Conservation (phyloP, 1,140 invertebrate genomes). For the Lasioglossum albipes region DNA sequence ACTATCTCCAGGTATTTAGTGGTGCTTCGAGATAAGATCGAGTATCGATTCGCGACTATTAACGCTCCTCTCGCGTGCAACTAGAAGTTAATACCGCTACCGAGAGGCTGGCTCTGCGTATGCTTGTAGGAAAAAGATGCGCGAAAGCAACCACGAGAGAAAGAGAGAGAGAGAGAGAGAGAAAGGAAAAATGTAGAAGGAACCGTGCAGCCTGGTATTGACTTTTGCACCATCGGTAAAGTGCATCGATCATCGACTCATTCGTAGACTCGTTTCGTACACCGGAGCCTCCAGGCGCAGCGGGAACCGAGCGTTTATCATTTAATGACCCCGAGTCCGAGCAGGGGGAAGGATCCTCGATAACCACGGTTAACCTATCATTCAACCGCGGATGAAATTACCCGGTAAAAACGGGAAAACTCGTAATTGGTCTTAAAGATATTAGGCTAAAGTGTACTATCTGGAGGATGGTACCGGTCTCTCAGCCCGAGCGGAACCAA, state of each 20-base stretch:
- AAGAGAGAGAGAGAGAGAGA: not conserved
- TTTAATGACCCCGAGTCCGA: constrained; percentile 51
- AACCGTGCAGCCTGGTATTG: constrained; percentile 22
- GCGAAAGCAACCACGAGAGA: not conserved
- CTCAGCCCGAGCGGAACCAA: not conserved
- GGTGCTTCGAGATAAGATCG: constrained; percentile 17
- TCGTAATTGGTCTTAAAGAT: constrained; percentile 38
- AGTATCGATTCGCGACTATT: constrained; percentile 28
- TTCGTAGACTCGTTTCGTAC: constrained; percentile 5
- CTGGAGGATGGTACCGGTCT: not conserved
- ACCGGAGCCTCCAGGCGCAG: constrained; percentile 28
- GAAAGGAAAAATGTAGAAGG: not conserved
- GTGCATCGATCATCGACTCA: constrained; percentile 45
- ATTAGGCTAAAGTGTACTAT: constrained; percentile 34
- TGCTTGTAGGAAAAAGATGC: too few species aligned
- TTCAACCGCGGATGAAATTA: constrained; percentile 41
- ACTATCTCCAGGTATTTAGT: constrained; percentile 34
- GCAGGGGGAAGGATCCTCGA: constrained; percentile 24
- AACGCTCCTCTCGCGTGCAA: constrained; percentile 1
- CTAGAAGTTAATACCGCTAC: not conserved
- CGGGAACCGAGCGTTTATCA: constrained; percentile 53
- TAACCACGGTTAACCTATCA: constrained; percentile 37
- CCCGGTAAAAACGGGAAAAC: constrained; percentile 42
- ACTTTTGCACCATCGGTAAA: constrained; percentile 28
- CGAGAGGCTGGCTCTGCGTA: not conserved